Percentiles rank a stretch among this genome's conserved stretches.
These are phyloP conservation scores for Gonocerus acuteangulatus DNA, from an alignment of 2,888 invertebrate genomes.

Conservation along the genomic window DNA sequence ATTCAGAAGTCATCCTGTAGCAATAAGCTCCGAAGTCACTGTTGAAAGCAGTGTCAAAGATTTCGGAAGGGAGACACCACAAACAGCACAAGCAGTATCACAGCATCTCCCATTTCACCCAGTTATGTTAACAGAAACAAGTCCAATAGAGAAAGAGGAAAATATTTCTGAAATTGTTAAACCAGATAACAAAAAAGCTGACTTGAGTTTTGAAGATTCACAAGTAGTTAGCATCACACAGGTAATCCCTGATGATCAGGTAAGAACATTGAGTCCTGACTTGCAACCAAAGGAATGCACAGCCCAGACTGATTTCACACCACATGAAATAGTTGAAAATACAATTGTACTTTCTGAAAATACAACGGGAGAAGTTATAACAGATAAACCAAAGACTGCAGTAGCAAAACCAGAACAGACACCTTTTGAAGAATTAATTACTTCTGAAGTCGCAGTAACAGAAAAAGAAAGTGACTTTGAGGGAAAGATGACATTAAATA, in stretches of 20 bases:
- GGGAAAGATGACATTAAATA: constrained; percentile 33
- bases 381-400: constrained; percentile 42
- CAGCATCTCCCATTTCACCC: constrained; percentile 42
- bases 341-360: constrained; percentile 45
- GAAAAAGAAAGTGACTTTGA: constrained; percentile 43
- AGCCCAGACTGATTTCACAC: constrained; percentile 38
- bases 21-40: constrained; percentile 34
- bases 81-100: constrained; percentile 44
- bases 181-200: constrained; percentile 40
- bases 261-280: constrained; percentile 35
- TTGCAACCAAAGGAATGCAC: constrained; percentile 36
- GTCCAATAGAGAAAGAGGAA: constrained; percentile 44
- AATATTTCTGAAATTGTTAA: constrained; percentile 44
- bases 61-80: constrained; percentile 30
- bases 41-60: constrained; percentile 35
- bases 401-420: constrained; percentile 47
- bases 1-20: constrained; percentile 42
- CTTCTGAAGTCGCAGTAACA: constrained; percentile 43
- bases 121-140: constrained; percentile 44
- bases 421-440: constrained; percentile 45
- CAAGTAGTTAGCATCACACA: constrained; percentile 38
- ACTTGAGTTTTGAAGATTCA: constrained; percentile 39
- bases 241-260: constrained; percentile 38
- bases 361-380: constrained; percentile 41
- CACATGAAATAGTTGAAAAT: constrained; percentile 38